These are phyloP conservation scores for Hippocampus mohnikei DNA, from an alignment of 2,113 vertebrate genomes.

Conservation along the genomic window DNA sequence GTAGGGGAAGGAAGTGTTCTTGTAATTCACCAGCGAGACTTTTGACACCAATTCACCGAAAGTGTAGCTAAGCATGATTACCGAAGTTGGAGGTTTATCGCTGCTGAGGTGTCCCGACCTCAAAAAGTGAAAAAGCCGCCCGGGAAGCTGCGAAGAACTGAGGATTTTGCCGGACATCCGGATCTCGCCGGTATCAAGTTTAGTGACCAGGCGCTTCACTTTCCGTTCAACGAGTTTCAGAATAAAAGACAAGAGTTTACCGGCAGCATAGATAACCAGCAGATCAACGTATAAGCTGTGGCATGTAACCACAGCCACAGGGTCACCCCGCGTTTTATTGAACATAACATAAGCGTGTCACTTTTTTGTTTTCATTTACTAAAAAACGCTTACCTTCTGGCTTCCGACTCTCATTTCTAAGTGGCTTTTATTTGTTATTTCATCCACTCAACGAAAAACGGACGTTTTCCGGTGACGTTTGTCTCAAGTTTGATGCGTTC, in stretches of 20 bases:
- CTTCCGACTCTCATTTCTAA: background rate
- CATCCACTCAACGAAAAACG: background rate
- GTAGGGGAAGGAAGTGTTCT: background rate
- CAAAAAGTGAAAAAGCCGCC: background rate
- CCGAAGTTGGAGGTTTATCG: background rate
- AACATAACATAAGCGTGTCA: too few species aligned
- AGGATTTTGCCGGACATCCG: slow-evolving; percentile 22
- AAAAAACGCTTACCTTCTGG: too few species aligned
- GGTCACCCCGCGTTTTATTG: too few species aligned
- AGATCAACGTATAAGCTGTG: too few species aligned
- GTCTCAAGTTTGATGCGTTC: slow-evolving; percentile 1
- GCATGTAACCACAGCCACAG: too few species aligned
- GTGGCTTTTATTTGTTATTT: background rate
- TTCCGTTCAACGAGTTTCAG: background rate
- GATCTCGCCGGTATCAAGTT: slow-evolving; percentile 35
- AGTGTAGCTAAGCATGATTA: background rate
- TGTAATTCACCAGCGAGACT: background rate
- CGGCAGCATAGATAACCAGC: background rate
- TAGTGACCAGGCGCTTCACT: rapidly evolving
- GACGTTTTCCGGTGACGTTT: slow-evolving; percentile 13
- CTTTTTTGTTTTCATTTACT: background rate
- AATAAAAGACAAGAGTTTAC: slow-evolving; percentile 13
- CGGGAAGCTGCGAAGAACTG: background rate
- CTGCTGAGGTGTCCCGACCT: background rate
- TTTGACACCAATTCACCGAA: background rate